Base-by-base conservation (phyloP, 2,888 invertebrate species). In the Neoitamus cyanurus region DNA sequence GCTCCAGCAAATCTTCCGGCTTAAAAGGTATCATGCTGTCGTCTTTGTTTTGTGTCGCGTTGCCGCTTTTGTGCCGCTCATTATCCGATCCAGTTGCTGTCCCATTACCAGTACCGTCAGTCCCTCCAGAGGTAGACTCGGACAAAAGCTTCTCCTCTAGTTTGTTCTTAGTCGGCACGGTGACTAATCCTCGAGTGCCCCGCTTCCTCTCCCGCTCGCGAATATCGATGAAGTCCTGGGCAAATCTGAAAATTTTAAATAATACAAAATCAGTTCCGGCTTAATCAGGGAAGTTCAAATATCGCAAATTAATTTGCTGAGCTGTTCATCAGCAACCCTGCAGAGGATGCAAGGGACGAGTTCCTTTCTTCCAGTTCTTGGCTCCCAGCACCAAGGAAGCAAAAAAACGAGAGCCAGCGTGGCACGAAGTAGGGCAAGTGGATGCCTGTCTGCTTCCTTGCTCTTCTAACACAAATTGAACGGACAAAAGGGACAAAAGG, bases 141-240 rank as follows among this genome's bases (percentile, higher is more conserved):
- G 73, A 48, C 36, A 82, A 36, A n/a, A 85, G 85, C 73, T 87
- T 87, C 72, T 87, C 87, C 73, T 87, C 87, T 68, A 86, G 31
- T 83, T 87, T 87, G 85, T 86, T 85, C 86, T 87, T 87, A 80
- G 85, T 86, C 70, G 88, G 87, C 34, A 88, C 86, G 72, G 88
- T 86, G 73, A 89, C 89, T 78, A 88, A 95, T 88, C 96, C 96
- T 84, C 94, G 93, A 86, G 97, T 96, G 85, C 97, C 96, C 87
- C 96, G 93, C 89, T 96, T 96, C 85, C 96, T 94, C 90, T 99
- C 99, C 83, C 97, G 93, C 89, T 99, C 99, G 83, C 97, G 93
- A 84, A 97, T 94, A 92, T 99, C 99, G 86, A 99, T 96, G 90
- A 99, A 99, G 87, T 96, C 96, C 91, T 97, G 96, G 1, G 98